Evolutionary conservation across 2,888 invertebrate genomes (phyloP).

Genomic region (Sialis fuliginosa): DNA sequence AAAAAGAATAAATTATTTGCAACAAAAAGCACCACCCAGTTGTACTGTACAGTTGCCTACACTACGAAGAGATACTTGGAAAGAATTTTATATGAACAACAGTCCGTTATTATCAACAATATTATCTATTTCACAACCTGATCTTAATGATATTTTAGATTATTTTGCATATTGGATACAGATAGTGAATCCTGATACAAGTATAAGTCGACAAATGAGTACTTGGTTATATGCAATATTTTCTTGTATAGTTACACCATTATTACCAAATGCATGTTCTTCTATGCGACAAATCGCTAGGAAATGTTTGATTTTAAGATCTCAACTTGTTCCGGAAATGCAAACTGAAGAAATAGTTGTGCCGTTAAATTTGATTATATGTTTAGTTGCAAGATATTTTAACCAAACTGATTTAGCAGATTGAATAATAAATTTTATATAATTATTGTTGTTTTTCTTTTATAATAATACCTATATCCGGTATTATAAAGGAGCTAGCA

Average conservation of each 20-base stretch:
- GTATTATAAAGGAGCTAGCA: too few relatives aligned
- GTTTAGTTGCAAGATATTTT: conserved; percentile 51
- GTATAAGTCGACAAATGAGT: conserved; percentile 28
- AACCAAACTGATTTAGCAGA: conserved; percentile 52
- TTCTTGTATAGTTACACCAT: conserved; percentile 42
- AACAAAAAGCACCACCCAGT: neutral
- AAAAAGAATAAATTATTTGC: conserved; percentile 7
- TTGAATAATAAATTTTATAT: neutral
- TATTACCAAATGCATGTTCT: conserved; percentile 47
- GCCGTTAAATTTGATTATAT: conserved; percentile 48
- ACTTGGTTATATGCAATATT: conserved; percentile 55
- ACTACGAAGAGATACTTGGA: conserved; percentile 5
- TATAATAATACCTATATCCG: too few relatives aligned
- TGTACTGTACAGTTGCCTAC: neutral
- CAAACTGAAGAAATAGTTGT: conserved; percentile 22
- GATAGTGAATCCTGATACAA: conserved; percentile 15
- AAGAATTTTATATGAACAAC: conserved; percentile 10
- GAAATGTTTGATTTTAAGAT: conserved; percentile 36
- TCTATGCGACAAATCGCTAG: conserved; percentile 44
- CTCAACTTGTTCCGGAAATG: conserved; percentile 23
- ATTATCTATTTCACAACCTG: conserved; percentile 27
- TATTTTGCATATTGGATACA: conserved; percentile 30
- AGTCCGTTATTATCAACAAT: conserved; percentile 24
- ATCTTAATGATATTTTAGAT: conserved; percentile 27
- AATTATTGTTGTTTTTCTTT: too few relatives aligned